Conservation (phyloP, 2,113 vertebrate genomes). For the Physeter macrocephalus region DNA sequence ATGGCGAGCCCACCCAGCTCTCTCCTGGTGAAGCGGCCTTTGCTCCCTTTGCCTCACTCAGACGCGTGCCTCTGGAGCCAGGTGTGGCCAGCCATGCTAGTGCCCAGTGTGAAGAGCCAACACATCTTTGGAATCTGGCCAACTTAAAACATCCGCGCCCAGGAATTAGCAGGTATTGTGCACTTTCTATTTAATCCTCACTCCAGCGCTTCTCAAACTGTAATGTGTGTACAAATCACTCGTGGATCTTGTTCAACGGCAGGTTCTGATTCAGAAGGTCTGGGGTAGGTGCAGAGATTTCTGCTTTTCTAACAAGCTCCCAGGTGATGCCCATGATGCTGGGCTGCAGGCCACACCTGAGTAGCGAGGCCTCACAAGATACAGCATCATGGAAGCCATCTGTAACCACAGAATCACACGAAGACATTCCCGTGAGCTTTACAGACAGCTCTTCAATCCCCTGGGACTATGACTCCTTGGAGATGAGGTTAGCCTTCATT, state of each 20-base stretch:
- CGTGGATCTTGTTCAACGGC: not conserved
- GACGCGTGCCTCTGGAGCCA: not conserved
- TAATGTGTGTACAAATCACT: not conserved
- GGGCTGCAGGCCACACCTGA: not conserved
- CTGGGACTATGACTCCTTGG: not conserved
- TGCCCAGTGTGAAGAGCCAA: not conserved
- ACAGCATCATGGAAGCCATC: not conserved
- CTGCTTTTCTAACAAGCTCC: not conserved
- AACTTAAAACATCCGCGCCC: not conserved
- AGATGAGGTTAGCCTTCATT: not conserved
- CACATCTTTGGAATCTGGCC: not conserved
- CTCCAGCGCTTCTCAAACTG: not conserved
- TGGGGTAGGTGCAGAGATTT: not conserved
- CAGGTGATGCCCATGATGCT: not conserved
- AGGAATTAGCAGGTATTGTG: not conserved
- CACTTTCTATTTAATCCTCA: not conserved
- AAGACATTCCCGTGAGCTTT: fast-evolving
- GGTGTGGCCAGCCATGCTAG: no score
- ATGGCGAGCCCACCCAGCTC: not conserved
- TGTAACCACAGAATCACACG: not conserved
- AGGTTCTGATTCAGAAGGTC: not conserved
- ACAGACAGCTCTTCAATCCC: not conserved
- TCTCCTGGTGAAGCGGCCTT: not conserved
- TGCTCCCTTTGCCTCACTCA: not conserved
- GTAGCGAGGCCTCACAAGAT: fast-evolving